phyloP scores from a whole-genome alignment of 2,113 vertebrate genomes.

The Scopus umbretta region DNA sequence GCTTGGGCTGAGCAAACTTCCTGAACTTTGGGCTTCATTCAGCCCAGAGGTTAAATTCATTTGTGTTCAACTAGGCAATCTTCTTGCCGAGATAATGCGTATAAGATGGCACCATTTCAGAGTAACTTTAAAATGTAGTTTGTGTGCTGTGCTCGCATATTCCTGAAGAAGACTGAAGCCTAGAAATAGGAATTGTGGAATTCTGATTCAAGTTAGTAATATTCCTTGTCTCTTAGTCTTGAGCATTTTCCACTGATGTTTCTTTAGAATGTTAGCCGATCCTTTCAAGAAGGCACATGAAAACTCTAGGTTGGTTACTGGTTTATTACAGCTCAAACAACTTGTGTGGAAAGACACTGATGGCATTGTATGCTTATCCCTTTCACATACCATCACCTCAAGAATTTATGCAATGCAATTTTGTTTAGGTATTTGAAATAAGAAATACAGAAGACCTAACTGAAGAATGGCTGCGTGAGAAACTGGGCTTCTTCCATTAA shows the following conservation, averaged over 20 bases:
- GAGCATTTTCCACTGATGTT: neutral
- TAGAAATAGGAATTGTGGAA: neutral
- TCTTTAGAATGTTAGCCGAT: neutral
- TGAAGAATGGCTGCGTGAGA: constrained; percentile 93
- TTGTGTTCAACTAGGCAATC: neutral
- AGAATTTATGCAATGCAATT: neutral
- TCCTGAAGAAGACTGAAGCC: neutral
- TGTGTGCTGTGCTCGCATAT: neutral
- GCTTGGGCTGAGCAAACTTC: neutral
- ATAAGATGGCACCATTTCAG: neutral
- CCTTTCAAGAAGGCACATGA: neutral
- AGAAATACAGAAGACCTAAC: constrained; percentile 96
- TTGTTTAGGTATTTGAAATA: constrained; percentile 93
- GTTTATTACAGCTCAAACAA: neutral
- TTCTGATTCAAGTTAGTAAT: neutral
- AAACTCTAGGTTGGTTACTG: neutral
- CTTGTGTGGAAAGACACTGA: neutral
- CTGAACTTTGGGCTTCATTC: neutral
- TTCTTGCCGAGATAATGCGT: neutral
- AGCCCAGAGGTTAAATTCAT: neutral
- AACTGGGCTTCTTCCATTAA: constrained; percentile 94
- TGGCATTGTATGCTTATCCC: neutral
- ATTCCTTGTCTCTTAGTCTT: neutral
- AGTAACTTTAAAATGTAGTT: neutral
- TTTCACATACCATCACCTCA: neutral